A percentile compares a stretch with the other conserved stretches of the same genome.
phyloP scores from a whole-genome alignment of 2,888 invertebrate genomes.

The Scaptomyza tumidula region DNA sequence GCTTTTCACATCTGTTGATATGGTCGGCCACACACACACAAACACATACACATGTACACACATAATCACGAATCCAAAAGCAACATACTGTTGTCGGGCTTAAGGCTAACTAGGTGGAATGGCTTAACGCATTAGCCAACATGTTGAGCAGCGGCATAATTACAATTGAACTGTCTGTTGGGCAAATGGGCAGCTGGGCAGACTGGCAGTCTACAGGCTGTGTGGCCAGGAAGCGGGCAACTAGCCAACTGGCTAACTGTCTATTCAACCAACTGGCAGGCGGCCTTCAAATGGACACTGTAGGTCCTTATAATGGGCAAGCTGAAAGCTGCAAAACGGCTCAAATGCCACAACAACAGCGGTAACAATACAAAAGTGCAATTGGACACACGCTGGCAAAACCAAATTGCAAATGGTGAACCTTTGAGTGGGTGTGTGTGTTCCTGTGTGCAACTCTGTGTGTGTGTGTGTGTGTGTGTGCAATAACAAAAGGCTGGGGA shows the following conservation, averaged over 20 bases:
- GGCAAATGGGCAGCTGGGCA: constrained; percentile 2
- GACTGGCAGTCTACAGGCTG: constrained; percentile 6
- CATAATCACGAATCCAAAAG: constrained; percentile 4
- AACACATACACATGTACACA: neutral
- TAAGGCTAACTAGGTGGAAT: constrained; percentile 28
- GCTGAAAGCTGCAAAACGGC: constrained; percentile 22
- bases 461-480: constrained; percentile 4
- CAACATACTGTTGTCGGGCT: constrained; percentile 6
- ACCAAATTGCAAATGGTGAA: constrained; percentile 24
- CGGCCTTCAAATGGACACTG: constrained; percentile 28
- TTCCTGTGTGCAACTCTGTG: too few relatives aligned
- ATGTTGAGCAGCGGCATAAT: constrained; percentile 66
- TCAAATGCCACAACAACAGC: constrained; percentile 26
- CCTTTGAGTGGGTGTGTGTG: constrained; percentile 14
- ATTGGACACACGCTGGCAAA: constrained; percentile 43
- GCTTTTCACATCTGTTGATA: constrained; percentile 54
- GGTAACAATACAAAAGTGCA: constrained; percentile 50
- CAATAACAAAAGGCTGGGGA: constrained; percentile 26
- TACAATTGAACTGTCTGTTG: constrained; percentile 62
- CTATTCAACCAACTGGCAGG: constrained; percentile 27
- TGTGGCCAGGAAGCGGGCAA: constrained; percentile 53
- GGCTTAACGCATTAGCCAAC: constrained; percentile 64
- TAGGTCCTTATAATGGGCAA: constrained; percentile 27
- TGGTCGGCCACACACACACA: constrained; percentile 4
- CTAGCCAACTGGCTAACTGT: constrained; percentile 52